These are phyloP conservation scores for Tichodroma muraria DNA, from an alignment of 2,113 vertebrate genomes.

Conservation along the genomic window DNA sequence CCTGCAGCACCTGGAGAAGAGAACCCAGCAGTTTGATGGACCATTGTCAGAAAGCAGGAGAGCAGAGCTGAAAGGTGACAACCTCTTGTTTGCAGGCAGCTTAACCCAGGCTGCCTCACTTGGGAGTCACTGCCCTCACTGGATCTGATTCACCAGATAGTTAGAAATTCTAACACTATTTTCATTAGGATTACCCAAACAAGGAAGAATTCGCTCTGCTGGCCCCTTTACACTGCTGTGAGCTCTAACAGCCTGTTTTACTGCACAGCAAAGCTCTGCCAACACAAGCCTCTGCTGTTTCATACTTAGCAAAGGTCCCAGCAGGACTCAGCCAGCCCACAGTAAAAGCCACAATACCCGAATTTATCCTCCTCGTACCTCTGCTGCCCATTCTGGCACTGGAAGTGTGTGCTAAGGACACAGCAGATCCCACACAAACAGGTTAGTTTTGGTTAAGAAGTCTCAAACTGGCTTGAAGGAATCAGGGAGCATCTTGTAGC, in stretches of 20 bases:
- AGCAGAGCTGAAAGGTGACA: background rate
- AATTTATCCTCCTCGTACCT: background rate
- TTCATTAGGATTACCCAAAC: background rate
- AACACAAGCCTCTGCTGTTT: background rate
- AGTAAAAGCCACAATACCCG: background rate
- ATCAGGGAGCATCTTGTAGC: background rate
- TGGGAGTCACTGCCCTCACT: background rate
- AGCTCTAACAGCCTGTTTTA: background rate
- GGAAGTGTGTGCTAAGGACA: background rate
- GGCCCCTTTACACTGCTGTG: background rate
- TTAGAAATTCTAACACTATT: background rate
- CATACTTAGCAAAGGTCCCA: background rate
- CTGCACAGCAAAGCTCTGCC: background rate
- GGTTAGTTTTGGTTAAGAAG: background rate
- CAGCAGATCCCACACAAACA: background rate
- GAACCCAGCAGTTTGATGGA: background rate
- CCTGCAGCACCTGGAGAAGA: background rate
- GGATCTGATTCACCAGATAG: background rate
- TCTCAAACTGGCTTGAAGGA: background rate
- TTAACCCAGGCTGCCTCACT: background rate
- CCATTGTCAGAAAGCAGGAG: fast-evolving
- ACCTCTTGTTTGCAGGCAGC: fast-evolving
- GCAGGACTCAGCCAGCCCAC: background rate
- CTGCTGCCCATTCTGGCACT: background rate
- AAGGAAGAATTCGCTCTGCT: background rate